Evolutionary conservation across 1,140 invertebrate genomes (phyloP).

Genomic region (Psilanteris sp.): DNA sequence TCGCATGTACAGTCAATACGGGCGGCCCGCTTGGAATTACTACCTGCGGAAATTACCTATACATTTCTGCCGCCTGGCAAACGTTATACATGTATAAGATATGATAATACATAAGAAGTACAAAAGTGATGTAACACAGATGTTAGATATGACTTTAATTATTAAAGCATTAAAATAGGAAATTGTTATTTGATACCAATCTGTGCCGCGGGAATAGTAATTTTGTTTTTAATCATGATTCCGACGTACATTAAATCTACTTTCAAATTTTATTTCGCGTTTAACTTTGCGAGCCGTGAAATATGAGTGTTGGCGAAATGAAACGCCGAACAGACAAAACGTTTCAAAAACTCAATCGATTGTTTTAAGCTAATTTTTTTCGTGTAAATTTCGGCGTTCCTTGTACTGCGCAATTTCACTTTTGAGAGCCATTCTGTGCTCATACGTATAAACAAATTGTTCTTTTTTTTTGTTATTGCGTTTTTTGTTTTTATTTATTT

Average conservation of each 20-base stretch:
- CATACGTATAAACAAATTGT: too few relatives aligned
- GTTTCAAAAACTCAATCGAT: too few relatives aligned
- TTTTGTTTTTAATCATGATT: conserved; percentile 1
- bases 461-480: too few relatives aligned
- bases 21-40: conserved; percentile 19
- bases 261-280: too few relatives aligned
- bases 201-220: conserved; percentile 1
- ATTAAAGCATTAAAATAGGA: conserved; percentile 29
- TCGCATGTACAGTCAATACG: conserved; percentile 8
- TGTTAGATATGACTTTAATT: conserved; percentile 30
- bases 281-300: too few relatives aligned
- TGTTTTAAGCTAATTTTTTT: too few relatives aligned
- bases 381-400: too few relatives aligned
- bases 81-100: conserved; percentile 11
- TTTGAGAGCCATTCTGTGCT: too few relatives aligned
- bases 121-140: conserved; percentile 34
- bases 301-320: too few relatives aligned
- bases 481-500: background rate
- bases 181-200: conserved; percentile 8
- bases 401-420: too few relatives aligned
- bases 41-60: conserved; percentile 30
- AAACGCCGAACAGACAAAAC: too few relatives aligned
- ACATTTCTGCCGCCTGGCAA: conserved; percentile 24
- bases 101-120: conserved; percentile 36
- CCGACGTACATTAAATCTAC: too few relatives aligned